Evolutionary conservation across 2,113 vertebrate species (phyloP).

Genomic region (Rhabdornis inornatus): DNA sequence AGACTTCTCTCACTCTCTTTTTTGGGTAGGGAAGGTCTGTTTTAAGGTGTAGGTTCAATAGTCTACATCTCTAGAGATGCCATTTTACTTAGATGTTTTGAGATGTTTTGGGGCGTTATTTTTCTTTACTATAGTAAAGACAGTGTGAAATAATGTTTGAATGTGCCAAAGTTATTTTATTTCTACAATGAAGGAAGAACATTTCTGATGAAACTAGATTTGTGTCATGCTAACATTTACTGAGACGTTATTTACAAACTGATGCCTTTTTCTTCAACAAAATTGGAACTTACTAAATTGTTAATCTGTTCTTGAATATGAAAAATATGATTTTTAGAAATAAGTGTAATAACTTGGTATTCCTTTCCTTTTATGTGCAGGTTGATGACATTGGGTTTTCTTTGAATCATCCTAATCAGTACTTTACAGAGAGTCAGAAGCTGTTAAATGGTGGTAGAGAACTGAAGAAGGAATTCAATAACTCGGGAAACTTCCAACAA

Average conservation of each 20-base stretch:
- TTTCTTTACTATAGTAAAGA: background rate
- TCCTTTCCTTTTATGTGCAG: constrained; percentile 65
- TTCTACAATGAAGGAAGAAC: background rate
- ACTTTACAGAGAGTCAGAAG: constrained; percentile 89
- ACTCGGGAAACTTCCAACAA: constrained; percentile 67
- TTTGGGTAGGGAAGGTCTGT: background rate
- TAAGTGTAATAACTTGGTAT: background rate
- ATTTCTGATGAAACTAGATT: background rate
- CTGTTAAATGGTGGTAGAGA: constrained; percentile 77
- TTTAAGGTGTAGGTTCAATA: background rate
- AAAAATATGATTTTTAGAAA: background rate
- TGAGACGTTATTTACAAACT: background rate
- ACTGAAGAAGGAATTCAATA: constrained; percentile 79
- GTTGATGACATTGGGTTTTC: constrained; percentile 89
- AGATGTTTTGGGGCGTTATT: background rate
- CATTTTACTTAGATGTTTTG: background rate
- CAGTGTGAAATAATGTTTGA: background rate
- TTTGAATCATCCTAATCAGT: constrained; percentile 95
- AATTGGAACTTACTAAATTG: background rate
- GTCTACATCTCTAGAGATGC: background rate
- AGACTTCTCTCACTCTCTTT: background rate
- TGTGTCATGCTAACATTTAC: background rate
- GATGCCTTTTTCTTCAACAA: background rate
- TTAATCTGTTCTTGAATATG: background rate
- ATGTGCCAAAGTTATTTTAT: background rate